These are phyloP conservation scores for Halichondria panicea DNA, from an alignment of 37 sponge, comb jelly and placozoan genomes.

Conservation along the genomic window DNA sequence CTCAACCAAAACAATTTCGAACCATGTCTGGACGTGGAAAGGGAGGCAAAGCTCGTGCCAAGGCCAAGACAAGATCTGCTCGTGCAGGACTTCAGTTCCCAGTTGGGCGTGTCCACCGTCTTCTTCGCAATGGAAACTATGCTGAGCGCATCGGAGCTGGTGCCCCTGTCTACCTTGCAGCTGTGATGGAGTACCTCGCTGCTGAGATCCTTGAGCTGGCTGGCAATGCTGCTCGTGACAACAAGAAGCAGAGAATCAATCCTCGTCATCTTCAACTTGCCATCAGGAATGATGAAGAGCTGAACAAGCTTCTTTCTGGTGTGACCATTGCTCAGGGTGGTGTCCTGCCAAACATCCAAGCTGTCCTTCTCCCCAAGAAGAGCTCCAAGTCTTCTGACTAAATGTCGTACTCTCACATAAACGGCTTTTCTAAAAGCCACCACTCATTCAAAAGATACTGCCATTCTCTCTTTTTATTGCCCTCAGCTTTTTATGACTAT, in stretches of 20 bases:
- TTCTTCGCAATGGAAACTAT: slow-evolving; percentile 88
- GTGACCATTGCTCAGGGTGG: slow-evolving; percentile 97
- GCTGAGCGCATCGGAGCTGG: slow-evolving; percentile 90
- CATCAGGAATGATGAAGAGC: slow-evolving; percentile 94
- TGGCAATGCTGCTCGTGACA: slow-evolving; percentile 99
- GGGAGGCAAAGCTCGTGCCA: slow-evolving; percentile 90
- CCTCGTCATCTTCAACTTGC: slow-evolving; percentile 99
- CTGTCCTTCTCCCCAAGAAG: slow-evolving; percentile 93
- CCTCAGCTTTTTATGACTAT: no score
- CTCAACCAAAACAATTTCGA: no score
- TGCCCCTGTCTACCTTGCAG: slow-evolving; percentile 97
- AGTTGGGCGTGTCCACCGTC: slow-evolving; percentile 93
- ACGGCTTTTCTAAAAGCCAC: slow-evolving; percentile 80
- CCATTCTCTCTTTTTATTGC: slow-evolving; percentile 4
- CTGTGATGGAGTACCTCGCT: slow-evolving; percentile 95
- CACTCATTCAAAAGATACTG: slow-evolving; percentile 37
- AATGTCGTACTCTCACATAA: slow-evolving; percentile 69
- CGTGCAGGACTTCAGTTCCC: slow-evolving; percentile 98
- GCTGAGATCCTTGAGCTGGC: slow-evolving; percentile 99
- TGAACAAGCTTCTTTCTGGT: slow-evolving; percentile 92
- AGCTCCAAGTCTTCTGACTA: slow-evolving; percentile 43
- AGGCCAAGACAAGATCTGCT: slow-evolving; percentile 90
- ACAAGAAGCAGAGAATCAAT: slow-evolving; percentile 99
- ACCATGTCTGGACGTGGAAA: slow-evolving; percentile 97
- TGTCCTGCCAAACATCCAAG: slow-evolving; percentile 96